A percentile compares a stretch with the other conserved stretches of the same genome.
phyloP scores from a whole-genome alignment of 1,140 invertebrate species.

The Penaeus japonicus region DNA sequence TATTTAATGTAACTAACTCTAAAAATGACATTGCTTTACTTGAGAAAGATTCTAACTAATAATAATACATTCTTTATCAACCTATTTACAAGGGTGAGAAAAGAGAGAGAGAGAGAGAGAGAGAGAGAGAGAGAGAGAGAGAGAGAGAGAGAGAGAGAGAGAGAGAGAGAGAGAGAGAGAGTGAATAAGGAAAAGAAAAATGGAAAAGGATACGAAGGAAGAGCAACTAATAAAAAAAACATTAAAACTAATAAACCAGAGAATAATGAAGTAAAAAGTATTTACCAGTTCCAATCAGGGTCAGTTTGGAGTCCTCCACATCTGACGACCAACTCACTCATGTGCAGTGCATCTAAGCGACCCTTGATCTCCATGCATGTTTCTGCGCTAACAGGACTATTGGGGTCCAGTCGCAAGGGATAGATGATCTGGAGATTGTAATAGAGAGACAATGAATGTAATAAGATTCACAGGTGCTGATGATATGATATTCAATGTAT shows the following conservation, averaged over 20 bases:
- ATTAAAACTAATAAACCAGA: background rate
- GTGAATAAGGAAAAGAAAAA: background rate
- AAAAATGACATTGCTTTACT: too few relatives aligned
- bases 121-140: background rate
- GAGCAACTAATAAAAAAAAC: too few relatives aligned
- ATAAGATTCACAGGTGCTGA: too few relatives aligned
- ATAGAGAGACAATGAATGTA: background rate
- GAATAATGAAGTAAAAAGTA: background rate
- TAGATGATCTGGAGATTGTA: conserved; percentile 61
- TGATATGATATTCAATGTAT: too few relatives aligned
- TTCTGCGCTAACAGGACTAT: conserved; percentile 60
- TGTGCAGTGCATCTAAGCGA: conserved; percentile 65
- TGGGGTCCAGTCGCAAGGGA: conserved; percentile 57
- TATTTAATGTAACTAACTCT: too few relatives aligned
- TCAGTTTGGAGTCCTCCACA: conserved; percentile 66
- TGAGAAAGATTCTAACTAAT: too few relatives aligned
- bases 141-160: background rate
- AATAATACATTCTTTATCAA: too few relatives aligned
- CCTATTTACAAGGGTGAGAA: background rate
- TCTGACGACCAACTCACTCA: conserved; percentile 67
- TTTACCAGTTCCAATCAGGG: conserved; percentile 69
- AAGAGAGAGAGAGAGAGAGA: background rate
- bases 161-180: background rate
- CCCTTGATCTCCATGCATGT: conserved; percentile 60
- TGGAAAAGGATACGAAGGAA: background rate